phyloP scores from a whole-genome alignment of 1,140 invertebrate species.

The Drosophila mayri region DNA sequence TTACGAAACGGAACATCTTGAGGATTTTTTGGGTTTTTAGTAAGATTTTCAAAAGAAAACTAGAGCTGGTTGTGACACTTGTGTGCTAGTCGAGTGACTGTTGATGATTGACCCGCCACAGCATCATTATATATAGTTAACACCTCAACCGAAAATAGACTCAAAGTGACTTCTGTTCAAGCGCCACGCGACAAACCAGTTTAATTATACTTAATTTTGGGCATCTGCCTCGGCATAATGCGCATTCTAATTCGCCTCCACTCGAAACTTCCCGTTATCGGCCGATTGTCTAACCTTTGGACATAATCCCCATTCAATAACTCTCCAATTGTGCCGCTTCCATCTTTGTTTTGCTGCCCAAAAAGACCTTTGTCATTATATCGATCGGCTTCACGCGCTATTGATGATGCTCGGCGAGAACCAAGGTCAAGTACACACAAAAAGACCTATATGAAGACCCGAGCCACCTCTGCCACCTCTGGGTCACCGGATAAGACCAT shows the following conservation, averaged over 20 bases:
- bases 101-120: conserved; percentile 23
- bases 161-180: background rate
- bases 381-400: conserved; percentile 33
- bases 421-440: conserved; percentile 33
- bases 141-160: conserved; percentile 15
- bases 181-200: conserved; percentile 44
- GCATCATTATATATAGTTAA: conserved; percentile 18
- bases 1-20: conserved; percentile 52
- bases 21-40: no score
- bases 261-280: conserved; percentile 26
- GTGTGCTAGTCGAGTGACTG: conserved; percentile 23
- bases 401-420: conserved; percentile 31
- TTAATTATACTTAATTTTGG: conserved; percentile 25
- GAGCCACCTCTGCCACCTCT: conserved; percentile 4
- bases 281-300: conserved; percentile 29
- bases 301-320: conserved; percentile 42
- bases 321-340: conserved; percentile 24
- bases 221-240: background rate
- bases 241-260: conserved; percentile 29
- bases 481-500: conserved; percentile 38
- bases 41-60: background rate
- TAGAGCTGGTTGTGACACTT: background rate
- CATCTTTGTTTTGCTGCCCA: conserved; percentile 23
- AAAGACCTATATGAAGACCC: conserved; percentile 26
- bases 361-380: conserved; percentile 34